These are phyloP conservation scores for Arvicola amphibius DNA, from an alignment of 2,797 vertebrate species.

Conservation along the genomic window DNA sequence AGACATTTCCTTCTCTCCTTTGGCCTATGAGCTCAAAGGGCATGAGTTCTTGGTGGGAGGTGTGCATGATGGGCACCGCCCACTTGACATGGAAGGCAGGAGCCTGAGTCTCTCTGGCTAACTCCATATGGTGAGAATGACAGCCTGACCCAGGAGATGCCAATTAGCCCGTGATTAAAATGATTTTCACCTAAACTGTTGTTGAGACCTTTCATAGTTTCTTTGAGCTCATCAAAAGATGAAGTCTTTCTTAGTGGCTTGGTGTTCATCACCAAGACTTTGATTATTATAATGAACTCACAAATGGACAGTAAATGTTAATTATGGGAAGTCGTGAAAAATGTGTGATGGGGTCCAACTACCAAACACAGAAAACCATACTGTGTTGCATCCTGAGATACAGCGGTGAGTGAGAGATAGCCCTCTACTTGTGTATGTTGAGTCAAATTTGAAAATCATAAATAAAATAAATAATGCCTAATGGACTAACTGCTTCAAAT, in stretches of 20 bases:
- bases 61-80: accelerated
- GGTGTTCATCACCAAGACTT: conserved; percentile 4
- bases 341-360: neutral
- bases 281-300: neutral
- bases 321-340: neutral
- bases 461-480: neutral
- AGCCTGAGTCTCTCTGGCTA: neutral
- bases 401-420: neutral
- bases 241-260: neutral
- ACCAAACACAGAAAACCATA: neutral
- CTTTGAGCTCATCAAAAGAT: neutral
- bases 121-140: neutral
- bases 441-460: neutral
- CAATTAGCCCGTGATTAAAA: neutral
- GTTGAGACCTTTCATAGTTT: neutral
- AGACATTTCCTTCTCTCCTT: neutral
- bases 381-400: neutral
- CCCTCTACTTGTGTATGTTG: neutral
- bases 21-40: neutral
- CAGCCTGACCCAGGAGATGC: neutral
- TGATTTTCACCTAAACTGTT: neutral
- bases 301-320: neutral
- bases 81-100: neutral
- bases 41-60: neutral
- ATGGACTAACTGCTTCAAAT: neutral